Evolutionary conservation across 2,797 vertebrate genomes (phyloP).

Genomic region (Brachyrhaphis roseni): DNA sequence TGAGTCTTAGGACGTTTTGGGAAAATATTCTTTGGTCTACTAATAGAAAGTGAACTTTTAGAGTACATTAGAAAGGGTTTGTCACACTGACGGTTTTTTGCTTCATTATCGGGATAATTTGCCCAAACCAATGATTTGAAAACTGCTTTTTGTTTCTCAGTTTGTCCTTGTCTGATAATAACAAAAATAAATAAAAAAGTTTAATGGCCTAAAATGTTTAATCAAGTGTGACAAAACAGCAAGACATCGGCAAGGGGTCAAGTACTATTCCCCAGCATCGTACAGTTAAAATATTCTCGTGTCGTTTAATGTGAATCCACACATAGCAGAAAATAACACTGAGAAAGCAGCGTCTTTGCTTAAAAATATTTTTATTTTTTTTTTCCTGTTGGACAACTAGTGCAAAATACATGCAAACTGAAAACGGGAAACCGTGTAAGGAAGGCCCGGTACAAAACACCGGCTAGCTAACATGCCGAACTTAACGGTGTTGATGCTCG

Average conservation of each 20-base stretch:
- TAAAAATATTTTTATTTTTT: slow-evolving; percentile 68
- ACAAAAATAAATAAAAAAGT: neutral
- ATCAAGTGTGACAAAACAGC: neutral
- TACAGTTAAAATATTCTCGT: neutral
- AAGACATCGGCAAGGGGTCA: neutral
- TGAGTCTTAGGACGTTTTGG: neutral
- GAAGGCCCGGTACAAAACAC: slow-evolving; percentile 18
- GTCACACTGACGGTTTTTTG: neutral
- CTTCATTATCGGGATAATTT: neutral
- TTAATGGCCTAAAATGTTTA: neutral
- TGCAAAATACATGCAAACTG: slow-evolving; percentile 81
- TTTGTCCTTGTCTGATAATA: neutral
- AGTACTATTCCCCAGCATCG: no score
- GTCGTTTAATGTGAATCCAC: neutral
- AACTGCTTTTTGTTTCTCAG: neutral
- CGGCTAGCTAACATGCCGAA: neutral
- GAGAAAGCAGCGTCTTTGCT: slow-evolving; percentile 30
- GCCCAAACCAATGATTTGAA: neutral
- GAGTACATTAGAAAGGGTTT: neutral
- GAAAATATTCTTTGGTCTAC: neutral
- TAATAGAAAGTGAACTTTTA: neutral
- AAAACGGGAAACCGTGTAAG: slow-evolving; percentile 53
- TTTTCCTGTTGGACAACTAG: slow-evolving; percentile 67
- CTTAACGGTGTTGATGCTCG: slow-evolving; percentile 14
- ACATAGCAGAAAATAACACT: neutral